Evolutionary conservation across 2,113 vertebrate species (phyloP).

Genomic region (Gymnocephalus cernua): DNA sequence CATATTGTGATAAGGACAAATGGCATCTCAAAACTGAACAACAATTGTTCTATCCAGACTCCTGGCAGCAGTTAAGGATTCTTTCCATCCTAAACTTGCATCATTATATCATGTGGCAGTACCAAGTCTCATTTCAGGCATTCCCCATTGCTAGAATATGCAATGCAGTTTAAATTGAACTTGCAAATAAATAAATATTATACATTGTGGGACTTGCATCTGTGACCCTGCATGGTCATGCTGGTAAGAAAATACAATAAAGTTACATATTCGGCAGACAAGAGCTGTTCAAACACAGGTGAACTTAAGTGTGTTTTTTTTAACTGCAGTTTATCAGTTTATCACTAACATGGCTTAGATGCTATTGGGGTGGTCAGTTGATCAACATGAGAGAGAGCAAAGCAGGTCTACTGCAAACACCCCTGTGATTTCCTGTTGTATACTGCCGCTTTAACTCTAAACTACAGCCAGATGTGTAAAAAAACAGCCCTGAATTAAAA

Average conservation of each 20-base stretch:
- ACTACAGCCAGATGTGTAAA: constrained; percentile 54
- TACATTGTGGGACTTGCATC: neutral
- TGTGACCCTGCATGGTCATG: neutral
- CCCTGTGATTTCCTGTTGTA: constrained; percentile 25
- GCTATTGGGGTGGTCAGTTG: neutral
- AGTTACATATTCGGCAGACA: neutral
- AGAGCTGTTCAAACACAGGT: neutral
- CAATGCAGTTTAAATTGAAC: constrained; percentile 20
- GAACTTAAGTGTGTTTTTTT: neutral
- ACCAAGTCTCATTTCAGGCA: constrained; percentile 43
- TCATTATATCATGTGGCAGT: constrained; percentile 53
- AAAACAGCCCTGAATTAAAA: constrained; percentile 47
- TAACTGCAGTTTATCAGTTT: too few species aligned
- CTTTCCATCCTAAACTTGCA: constrained; percentile 67
- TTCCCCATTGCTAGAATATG: constrained; percentile 22
- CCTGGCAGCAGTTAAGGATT: constrained; percentile 61
- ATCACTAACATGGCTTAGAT: constrained; percentile 2
- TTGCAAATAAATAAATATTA: neutral
- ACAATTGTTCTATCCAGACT: constrained; percentile 69
- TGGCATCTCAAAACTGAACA: constrained; percentile 63
- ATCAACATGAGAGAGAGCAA: neutral
- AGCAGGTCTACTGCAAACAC: constrained; percentile 15
- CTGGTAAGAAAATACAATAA: neutral
- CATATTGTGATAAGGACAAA: constrained; percentile 71
- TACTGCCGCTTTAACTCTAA: constrained; percentile 39